Evolutionary conservation across 2,888 invertebrate genomes (phyloP).

Genomic region (Acleris cristana): DNA sequence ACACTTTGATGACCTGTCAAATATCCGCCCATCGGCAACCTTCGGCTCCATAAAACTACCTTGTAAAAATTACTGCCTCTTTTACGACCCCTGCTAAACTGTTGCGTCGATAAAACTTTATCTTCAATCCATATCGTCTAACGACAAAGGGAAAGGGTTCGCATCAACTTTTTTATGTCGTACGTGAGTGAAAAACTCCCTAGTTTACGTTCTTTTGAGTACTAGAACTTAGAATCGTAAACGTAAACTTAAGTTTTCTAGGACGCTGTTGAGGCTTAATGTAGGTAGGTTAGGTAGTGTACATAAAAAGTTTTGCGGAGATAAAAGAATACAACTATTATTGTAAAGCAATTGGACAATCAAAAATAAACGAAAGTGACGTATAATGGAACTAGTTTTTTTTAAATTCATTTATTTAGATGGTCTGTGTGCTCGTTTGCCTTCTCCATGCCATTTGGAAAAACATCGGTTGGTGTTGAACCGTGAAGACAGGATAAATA

Average conservation of each 20-base stretch:
- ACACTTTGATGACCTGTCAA: constrained; percentile 49
- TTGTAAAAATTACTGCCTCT: constrained; percentile 65
- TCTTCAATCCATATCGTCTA: constrained; percentile 62
- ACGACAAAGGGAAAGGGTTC: constrained; percentile 38
- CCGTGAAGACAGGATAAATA: no score
- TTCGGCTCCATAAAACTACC: constrained; percentile 59
- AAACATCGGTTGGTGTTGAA: no score
- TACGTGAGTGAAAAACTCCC: constrained; percentile 69
- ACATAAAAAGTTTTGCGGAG: no score
- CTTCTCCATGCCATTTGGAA: no score
- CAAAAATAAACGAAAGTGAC: no score
- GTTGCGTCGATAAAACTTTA: constrained; percentile 74
- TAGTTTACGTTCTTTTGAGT: constrained; percentile 41
- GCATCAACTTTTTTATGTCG: constrained; percentile 57
- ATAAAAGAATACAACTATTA: no score
- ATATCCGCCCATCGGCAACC: constrained; percentile 54
- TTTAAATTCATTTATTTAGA: no score
- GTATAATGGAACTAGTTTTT: no score
- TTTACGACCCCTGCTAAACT: constrained; percentile 71
- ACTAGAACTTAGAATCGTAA: constrained; percentile 4
- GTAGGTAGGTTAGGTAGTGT: no score
- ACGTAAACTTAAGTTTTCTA: constrained; percentile 7
- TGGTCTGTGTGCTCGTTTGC: no score
- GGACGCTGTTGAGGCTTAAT: neutral
- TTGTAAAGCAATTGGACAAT: no score